Conservation (phyloP, 2,888 invertebrate species). For the Tetanocera ferruginea region DNA sequence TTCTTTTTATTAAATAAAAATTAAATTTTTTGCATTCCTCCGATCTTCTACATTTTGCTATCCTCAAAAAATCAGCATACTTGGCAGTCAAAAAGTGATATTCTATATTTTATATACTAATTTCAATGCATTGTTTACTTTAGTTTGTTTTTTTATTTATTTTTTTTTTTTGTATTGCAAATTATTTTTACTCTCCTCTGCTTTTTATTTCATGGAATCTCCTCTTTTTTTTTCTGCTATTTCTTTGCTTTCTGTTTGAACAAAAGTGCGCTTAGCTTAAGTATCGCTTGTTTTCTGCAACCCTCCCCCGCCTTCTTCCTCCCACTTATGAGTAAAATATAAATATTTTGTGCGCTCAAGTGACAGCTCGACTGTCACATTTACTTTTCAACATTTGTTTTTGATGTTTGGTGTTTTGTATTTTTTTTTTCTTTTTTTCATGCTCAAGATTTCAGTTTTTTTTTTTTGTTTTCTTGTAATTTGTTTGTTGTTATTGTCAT, state of each 20-base stretch:
- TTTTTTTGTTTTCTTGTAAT: conserved; percentile 14
- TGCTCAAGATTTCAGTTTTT: conserved; percentile 12
- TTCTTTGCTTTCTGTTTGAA: too few relatives aligned
- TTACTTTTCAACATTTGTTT: conserved; percentile 38
- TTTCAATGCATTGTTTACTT: too few relatives aligned
- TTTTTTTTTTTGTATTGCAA: too few relatives aligned
- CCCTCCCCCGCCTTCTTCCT: not conserved
- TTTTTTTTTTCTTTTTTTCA: conserved; percentile 23
- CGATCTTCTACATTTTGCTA: too few relatives aligned
- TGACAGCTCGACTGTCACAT: conserved; percentile 48
- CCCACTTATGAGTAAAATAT: not conserved
- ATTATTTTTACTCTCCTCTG: not conserved
- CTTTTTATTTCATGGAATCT: not conserved
- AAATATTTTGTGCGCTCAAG: conserved; percentile 41
- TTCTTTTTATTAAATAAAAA: too few relatives aligned
- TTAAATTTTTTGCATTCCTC: too few relatives aligned
- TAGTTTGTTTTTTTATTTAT: too few relatives aligned
- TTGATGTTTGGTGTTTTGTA: conserved; percentile 41
- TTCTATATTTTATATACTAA: too few relatives aligned
- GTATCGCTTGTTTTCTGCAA: conserved; percentile 39
- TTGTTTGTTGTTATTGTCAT: conserved; percentile 11
- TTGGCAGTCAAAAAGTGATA: too few relatives aligned
- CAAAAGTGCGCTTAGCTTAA: conserved; percentile 36
- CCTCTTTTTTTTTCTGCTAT: not conserved
- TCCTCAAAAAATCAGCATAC: too few relatives aligned